phyloP scores from a whole-genome alignment of 2,113 vertebrate genomes.

The Nothocercus nigrocapillus region DNA sequence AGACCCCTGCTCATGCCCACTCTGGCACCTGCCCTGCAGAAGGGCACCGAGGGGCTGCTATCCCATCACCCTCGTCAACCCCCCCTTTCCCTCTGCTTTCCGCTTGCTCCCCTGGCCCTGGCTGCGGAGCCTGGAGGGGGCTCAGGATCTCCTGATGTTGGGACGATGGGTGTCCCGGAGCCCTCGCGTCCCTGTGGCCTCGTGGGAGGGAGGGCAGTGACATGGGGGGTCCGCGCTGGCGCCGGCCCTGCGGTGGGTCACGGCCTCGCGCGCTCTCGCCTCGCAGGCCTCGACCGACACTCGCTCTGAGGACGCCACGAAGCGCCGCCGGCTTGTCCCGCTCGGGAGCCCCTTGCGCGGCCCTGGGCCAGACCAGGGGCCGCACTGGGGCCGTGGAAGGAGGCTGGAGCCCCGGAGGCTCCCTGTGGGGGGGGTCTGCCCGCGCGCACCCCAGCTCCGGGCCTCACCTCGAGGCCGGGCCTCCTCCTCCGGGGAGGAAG shows the following conservation, averaged over 20 bases:
- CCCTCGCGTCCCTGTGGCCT: neutral
- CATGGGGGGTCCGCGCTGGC: neutral
- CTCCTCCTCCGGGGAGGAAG: neutral
- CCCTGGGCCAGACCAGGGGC: neutral
- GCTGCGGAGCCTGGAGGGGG: neutral
- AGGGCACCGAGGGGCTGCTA: neutral
- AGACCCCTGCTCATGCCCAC: neutral
- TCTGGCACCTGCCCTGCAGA: neutral
- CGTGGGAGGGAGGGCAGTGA: fast-evolving
- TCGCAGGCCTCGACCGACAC: conserved; percentile 9
- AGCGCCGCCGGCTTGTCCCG: neutral
- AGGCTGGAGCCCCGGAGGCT: neutral
- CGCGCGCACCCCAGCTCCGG: neutral
- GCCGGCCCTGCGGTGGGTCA: fast-evolving
- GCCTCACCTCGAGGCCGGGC: neutral
- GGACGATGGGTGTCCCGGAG: neutral
- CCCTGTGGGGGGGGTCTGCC: neutral
- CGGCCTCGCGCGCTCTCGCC: fast-evolving
- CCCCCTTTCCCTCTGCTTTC: neutral
- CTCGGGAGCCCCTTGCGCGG: fast-evolving
- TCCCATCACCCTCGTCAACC: neutral
- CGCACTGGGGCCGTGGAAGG: neutral
- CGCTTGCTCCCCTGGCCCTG: no score
- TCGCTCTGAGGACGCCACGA: conserved; percentile 35
- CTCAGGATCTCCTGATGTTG: neutral